A percentile compares a stretch with the other conserved stretches of the same genome.
These are phyloP conservation scores for Serinus canaria DNA, from an alignment of 2,113 vertebrate species.

Conservation along the genomic window DNA sequence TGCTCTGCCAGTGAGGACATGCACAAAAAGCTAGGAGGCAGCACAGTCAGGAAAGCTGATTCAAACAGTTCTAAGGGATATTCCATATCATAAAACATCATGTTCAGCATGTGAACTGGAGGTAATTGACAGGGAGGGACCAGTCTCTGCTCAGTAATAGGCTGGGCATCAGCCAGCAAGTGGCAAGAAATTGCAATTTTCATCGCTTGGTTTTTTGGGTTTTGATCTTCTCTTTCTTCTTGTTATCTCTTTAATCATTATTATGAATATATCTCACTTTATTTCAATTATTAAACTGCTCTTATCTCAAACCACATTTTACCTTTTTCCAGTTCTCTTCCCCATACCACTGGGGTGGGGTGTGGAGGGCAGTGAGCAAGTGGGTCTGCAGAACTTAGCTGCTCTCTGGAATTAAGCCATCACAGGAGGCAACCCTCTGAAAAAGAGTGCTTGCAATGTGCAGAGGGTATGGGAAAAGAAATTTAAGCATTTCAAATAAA, in stretches of 20 bases:
- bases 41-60: background rate
- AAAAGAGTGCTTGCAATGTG: background rate
- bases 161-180: background rate
- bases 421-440: background rate
- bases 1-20: background rate
- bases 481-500: background rate
- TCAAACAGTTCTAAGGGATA: fast-evolving
- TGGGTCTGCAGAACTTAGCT: background rate
- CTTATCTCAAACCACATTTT: background rate
- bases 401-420: background rate
- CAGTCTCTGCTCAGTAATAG: background rate
- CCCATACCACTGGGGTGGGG: background rate
- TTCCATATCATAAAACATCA: background rate
- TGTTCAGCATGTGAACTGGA: background rate
- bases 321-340: background rate
- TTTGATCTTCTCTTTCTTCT: background rate
- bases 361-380: background rate
- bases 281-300: background rate
- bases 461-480: background rate
- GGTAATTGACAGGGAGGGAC: background rate
- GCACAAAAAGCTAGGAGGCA: background rate
- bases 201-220: background rate
- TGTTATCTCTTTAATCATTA: background rate
- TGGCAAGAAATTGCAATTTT: background rate
- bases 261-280: background rate